These are phyloP conservation scores for Danaus plexippus DNA, from an alignment of 1,140 invertebrate species.

Conservation along the genomic window DNA sequence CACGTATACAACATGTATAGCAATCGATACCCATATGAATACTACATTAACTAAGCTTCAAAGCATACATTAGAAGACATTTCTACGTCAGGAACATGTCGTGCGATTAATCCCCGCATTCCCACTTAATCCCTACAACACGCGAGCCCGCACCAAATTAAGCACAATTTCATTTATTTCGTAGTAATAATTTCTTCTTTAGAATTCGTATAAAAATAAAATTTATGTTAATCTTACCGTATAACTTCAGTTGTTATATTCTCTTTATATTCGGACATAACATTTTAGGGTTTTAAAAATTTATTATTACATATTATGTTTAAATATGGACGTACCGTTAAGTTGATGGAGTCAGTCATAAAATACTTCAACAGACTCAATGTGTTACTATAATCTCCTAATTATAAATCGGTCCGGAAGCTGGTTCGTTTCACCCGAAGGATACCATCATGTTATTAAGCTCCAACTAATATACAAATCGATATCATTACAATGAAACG, in stretches of 20 bases:
- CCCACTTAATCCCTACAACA: constrained; percentile 46
- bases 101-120: constrained; percentile 47
- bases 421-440: constrained; percentile 8
- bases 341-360: too few species aligned
- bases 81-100: constrained; percentile 55
- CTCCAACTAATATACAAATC: constrained; percentile 2
- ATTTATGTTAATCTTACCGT: too few species aligned
- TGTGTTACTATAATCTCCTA: constrained; percentile 12
- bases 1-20: too few species aligned
- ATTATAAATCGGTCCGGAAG: constrained; percentile 17
- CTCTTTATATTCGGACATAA: too few species aligned
- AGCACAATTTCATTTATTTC: constrained; percentile 23
- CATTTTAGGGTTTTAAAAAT: too few species aligned
- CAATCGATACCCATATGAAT: too few species aligned
- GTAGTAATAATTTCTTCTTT: too few species aligned
- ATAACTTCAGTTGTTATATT: too few species aligned
- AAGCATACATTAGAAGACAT: constrained; percentile 18
- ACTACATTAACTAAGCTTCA: too few species aligned
- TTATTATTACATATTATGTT: too few species aligned
- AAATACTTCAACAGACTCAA: not conserved
- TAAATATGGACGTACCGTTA: too few species aligned
- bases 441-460: constrained; percentile 9
- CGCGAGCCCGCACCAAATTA: constrained; percentile 46
- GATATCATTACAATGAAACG: constrained; percentile 1
- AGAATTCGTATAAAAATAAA: too few species aligned